A percentile compares a stretch with the other conserved stretches of the same genome.
Evolutionary conservation across 2,888 invertebrate species (phyloP).

Genomic region (Acanthosepion esculentum): DNA sequence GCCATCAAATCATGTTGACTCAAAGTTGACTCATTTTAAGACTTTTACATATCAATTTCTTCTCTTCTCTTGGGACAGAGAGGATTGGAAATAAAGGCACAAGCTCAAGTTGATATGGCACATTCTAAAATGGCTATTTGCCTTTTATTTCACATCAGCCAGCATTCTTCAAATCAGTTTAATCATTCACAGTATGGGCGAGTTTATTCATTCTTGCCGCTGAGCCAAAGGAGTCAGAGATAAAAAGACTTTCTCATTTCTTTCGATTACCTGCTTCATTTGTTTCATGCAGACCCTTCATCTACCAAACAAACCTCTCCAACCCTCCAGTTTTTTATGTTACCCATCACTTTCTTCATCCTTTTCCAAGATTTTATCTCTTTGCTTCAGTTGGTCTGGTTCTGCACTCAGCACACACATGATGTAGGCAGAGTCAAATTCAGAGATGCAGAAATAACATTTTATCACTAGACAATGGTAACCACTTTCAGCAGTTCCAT

Average conservation of each 20-base stretch:
- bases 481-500: slow-evolving; percentile 21
- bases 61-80: not conserved
- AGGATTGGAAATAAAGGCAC: not conserved
- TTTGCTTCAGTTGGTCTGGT: not conserved
- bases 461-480: not conserved
- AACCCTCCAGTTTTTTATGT: not conserved
- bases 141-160: not conserved
- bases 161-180: slow-evolving; percentile 33
- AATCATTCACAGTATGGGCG: not conserved
- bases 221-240: not conserved
- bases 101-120: not conserved
- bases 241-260: slow-evolving; percentile 21
- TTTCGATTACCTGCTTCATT: slow-evolving; percentile 21
- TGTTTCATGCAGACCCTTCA: not conserved
- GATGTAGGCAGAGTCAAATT: not conserved
- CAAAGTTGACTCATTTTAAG: not conserved
- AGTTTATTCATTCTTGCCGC: slow-evolving; percentile 18
- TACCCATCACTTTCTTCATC: not conserved
- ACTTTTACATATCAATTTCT: not conserved
- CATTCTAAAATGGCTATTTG: not conserved
- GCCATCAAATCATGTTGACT: not conserved
- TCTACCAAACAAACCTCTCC: not conserved
- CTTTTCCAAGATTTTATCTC: not conserved
- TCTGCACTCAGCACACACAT: not conserved
- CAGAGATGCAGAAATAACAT: slow-evolving; percentile 33